These are phyloP conservation scores for Neosalanx taihuensis DNA, from an alignment of 2,797 vertebrate genomes.

Conservation along the genomic window DNA sequence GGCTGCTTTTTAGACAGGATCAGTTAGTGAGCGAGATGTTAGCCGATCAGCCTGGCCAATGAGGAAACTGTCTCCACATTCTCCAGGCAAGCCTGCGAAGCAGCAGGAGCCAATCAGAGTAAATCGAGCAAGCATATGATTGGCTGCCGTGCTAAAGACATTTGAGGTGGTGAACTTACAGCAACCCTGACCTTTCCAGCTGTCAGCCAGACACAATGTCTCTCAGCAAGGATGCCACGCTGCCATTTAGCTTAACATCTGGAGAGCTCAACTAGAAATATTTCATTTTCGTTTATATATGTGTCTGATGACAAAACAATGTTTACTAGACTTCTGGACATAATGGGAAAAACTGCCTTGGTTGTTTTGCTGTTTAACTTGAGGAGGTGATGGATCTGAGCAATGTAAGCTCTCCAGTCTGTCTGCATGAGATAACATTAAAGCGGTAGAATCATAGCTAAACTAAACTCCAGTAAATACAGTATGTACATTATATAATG, in stretches of 20 bases:
- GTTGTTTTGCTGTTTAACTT: slow-evolving; percentile 27
- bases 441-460: too few relatives aligned
- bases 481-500: too few relatives aligned
- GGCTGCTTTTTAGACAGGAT: neutral
- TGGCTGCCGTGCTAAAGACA: slow-evolving; percentile 23
- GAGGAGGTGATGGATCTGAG: slow-evolving; percentile 48
- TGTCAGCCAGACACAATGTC: slow-evolving; percentile 29
- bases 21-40: neutral
- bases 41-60: slow-evolving; percentile 1
- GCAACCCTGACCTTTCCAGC: slow-evolving; percentile 32
- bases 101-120: slow-evolving; percentile 6
- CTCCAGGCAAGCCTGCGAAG: slow-evolving; percentile 4
- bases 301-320: neutral
- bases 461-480: neutral
- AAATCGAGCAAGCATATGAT: slow-evolving; percentile 26
- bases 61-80: neutral
- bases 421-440: slow-evolving; percentile 20
- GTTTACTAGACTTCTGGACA: slow-evolving; percentile 9
- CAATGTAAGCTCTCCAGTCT: slow-evolving; percentile 41
- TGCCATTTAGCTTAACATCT: slow-evolving; percentile 3
- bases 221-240: slow-evolving; percentile 14
- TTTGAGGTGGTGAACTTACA: slow-evolving; percentile 15
- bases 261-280: neutral
- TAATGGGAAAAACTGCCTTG: neutral
- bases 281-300: neutral